phyloP scores from a whole-genome alignment of 2,113 vertebrate genomes.

The Nesogale talazaci region DNA sequence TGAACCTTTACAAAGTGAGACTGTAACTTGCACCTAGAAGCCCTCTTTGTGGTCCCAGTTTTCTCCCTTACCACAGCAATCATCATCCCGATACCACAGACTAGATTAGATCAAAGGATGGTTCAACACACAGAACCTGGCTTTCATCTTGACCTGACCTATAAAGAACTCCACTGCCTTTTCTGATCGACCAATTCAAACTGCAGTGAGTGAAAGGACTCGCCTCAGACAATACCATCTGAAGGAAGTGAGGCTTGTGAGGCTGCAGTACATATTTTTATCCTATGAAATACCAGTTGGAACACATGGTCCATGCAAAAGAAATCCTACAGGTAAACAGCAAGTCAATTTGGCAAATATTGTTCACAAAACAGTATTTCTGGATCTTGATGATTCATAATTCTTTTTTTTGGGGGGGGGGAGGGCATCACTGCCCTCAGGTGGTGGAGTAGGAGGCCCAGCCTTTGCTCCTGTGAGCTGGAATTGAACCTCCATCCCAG shows the following conservation, averaged over 20 bases:
- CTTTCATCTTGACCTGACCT: neutral
- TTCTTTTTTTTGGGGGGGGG: too few relatives aligned
- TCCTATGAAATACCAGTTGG: neutral
- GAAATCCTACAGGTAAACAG: neutral
- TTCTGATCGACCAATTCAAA: slow-evolving; percentile 16
- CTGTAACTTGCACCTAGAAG: neutral
- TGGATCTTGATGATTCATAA: neutral
- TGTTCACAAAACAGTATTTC: neutral
- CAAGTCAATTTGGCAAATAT: neutral
- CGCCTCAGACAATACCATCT: neutral
- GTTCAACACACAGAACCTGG: neutral
- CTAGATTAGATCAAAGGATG: neutral
- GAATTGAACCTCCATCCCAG: too few relatives aligned
- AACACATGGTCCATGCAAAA: neutral
- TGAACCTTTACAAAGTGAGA: neutral
- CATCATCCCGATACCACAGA: neutral
- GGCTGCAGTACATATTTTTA: neutral
- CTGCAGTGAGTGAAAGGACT: neutral
- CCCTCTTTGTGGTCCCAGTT: neutral
- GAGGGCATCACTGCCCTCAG: too few relatives aligned
- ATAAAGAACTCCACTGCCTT: neutral
- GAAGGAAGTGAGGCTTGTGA: slow-evolving; percentile 8
- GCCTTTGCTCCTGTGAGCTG: too few relatives aligned
- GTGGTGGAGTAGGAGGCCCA: too few relatives aligned
- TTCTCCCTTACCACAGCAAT: neutral